Conservation (phyloP, 2,113 vertebrate species). For the Leptobrachium leishanense region DNA sequence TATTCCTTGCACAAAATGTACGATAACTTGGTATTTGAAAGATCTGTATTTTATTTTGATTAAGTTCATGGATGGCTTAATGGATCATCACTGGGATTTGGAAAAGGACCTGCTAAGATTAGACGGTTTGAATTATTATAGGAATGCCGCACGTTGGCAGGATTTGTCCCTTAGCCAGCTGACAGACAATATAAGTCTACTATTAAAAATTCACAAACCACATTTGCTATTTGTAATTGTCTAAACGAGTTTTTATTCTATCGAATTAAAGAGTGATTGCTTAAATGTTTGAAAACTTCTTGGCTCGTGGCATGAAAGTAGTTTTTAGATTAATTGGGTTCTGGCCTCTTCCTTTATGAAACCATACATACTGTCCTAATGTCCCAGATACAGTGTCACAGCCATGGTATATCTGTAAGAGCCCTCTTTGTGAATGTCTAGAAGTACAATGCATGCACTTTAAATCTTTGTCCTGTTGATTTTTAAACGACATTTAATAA, state of each 20-base stretch:
- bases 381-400: too few relatives aligned
- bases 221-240: slow-evolving; percentile 11
- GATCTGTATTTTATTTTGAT: slow-evolving; percentile 51
- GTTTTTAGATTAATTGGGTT: too few relatives aligned
- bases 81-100: slow-evolving; percentile 50
- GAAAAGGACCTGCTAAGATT: slow-evolving; percentile 47
- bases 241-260: not conserved
- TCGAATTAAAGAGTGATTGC: slow-evolving; percentile 1
- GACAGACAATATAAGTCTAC: slow-evolving; percentile 37
- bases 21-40: slow-evolving; percentile 46
- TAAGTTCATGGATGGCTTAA: slow-evolving; percentile 50
- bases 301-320: not conserved
- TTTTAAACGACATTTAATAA: too few relatives aligned
- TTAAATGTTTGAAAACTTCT: not conserved
- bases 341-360: too few relatives aligned
- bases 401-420: too few relatives aligned
- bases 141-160: slow-evolving; percentile 35
- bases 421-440: too few relatives aligned
- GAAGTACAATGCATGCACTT: too few relatives aligned
- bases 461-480: too few relatives aligned
- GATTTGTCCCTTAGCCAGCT: slow-evolving; percentile 13
- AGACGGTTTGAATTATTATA: slow-evolving; percentile 44
- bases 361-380: too few relatives aligned
- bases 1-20: slow-evolving; percentile 50
- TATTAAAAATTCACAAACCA: slow-evolving; percentile 9